phyloP scores from a whole-genome alignment of 1,140 invertebrate species.

The Pteromalus puparum region DNA sequence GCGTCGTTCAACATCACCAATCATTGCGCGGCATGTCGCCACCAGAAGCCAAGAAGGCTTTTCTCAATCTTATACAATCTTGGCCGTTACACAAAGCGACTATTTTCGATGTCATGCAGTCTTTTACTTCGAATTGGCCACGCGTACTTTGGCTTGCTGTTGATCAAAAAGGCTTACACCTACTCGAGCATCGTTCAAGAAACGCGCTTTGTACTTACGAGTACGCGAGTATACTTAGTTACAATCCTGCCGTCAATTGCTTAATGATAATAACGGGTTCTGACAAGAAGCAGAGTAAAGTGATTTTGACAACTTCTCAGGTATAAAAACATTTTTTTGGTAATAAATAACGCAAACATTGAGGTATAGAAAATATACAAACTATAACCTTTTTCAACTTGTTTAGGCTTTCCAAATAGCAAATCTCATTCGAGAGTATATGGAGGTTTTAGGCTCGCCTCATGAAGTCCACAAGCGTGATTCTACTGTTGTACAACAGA shows the following conservation, averaged over 20 bases:
- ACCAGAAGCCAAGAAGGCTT: conserved; percentile 91
- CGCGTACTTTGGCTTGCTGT: conserved; percentile 92
- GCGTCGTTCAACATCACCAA: conserved; percentile 91
- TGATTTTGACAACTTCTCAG: conserved; percentile 91
- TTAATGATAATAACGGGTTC: conserved; percentile 93
- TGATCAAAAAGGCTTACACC: conserved; percentile 93
- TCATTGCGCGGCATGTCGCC: conserved; percentile 89
- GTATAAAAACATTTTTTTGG: conserved; percentile 69
- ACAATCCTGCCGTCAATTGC: conserved; percentile 91
- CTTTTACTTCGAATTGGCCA: conserved; percentile 97
- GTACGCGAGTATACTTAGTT: conserved; percentile 90
- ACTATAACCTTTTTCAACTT: conserved; percentile 48
- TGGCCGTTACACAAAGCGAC: conserved; percentile 95
- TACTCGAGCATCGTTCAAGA: conserved; percentile 90
- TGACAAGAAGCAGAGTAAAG: conserved; percentile 92
- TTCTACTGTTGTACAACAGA: conserved; percentile 66
- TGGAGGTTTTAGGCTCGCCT: conserved; percentile 82
- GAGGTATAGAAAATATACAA: not conserved
- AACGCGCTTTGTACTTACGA: conserved; percentile 93
- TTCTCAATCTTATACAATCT: conserved; percentile 94
- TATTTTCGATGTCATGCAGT: conserved; percentile 97
- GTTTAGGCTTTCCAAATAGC: conserved; percentile 94
- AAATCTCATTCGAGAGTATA: conserved; percentile 94
- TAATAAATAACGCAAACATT: not conserved
- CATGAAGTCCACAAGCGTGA: conserved; percentile 70